Percentiles rank a stretch among this genome's conserved stretches.
These are phyloP conservation scores for Hemaris fuciformis DNA, from an alignment of 2,888 invertebrate genomes.

Conservation along the genomic window DNA sequence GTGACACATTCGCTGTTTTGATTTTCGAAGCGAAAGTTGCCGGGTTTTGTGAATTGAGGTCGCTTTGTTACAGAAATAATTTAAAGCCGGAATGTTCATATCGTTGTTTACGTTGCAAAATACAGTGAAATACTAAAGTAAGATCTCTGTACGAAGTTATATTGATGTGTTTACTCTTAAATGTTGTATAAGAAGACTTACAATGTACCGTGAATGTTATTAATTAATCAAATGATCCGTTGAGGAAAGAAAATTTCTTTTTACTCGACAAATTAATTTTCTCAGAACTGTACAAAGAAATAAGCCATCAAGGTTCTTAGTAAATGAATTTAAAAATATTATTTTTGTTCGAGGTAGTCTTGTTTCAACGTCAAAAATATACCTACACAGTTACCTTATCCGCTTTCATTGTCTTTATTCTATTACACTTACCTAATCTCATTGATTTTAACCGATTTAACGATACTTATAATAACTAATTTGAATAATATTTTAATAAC, in stretches of 20 bases:
- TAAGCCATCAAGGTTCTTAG: constrained; percentile 28
- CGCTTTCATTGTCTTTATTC: not conserved
- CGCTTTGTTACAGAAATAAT: not conserved
- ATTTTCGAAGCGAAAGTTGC: not conserved
- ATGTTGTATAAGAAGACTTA: not conserved
- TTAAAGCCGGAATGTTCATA: not conserved
- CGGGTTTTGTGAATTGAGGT: not conserved
- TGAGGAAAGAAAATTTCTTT: not conserved
- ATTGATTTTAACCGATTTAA: not conserved
- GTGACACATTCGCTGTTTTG: constrained; percentile 27
- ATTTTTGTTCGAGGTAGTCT: constrained; percentile 5
- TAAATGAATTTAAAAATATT: constrained; percentile 42
- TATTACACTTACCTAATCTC: not conserved
- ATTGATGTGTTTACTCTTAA: not conserved
- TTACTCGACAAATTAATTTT: constrained; percentile 31
- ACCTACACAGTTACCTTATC: not conserved
- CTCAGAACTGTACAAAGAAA: constrained; percentile 27
- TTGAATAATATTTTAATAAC: constrained; percentile 23
- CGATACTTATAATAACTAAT: not conserved
- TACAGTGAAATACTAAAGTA: not conserved
- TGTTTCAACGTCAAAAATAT: not conserved
- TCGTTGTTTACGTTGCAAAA: not conserved
- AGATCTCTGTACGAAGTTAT: not conserved
- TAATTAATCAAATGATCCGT: not conserved
- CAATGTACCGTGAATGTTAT: not conserved